Base-by-base conservation (phyloP, 2,797 vertebrate species). In the Silurus lanzhouensis region DNA sequence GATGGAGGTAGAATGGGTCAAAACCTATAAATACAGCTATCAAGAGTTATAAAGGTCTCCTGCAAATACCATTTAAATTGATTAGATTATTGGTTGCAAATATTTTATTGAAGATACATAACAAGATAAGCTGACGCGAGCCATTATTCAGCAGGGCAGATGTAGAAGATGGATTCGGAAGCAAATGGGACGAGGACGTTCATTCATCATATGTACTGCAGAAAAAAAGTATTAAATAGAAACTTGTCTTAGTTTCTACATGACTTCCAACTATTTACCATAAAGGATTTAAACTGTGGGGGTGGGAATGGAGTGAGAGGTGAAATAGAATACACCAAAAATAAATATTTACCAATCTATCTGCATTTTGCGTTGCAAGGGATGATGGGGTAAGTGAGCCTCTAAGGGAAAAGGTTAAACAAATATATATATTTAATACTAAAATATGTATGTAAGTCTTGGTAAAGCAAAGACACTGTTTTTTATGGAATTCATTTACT, bases 21-120 rank as follows among this genome's bases (percentile, higher is more conserved):
- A 81, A 66, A 86, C 48, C n/a, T 67, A 68, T 85, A 63, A 19
- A 67, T 68, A 48, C 60, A 70, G 75, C 75, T 25, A 55, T 71
- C 72, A 61, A 82, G 6, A 76, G 3, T 57, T 19, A 76, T 85
- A 75, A 38, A 64, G 38, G 19, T 76, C 55, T 14, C 22, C 31
- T 67, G 9, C 57, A 76, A 44, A 76, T 72, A 15, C 17, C 38
- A 52, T 52, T 31, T 48, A 7, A 77, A n/a, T 44, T 22, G 68
- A 77, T 82, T 82, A 77, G 17, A 75, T 86, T 78, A 77, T 70
- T 68, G 72, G 52, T 38, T 25, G n/a, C 31, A 27, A 48, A 67
- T 66, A 6, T 76, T 48, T 86, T 7, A 61, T 70, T 68, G 20
- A 63, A 64, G 76, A 72, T 19, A 63, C 22, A 63, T 15, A 27